Percentiles rank a stretch among this genome's conserved stretches.
These are phyloP conservation scores for Urocynchramus pylzowi DNA, from an alignment of 2,113 vertebrate species.

Conservation along the genomic window DNA sequence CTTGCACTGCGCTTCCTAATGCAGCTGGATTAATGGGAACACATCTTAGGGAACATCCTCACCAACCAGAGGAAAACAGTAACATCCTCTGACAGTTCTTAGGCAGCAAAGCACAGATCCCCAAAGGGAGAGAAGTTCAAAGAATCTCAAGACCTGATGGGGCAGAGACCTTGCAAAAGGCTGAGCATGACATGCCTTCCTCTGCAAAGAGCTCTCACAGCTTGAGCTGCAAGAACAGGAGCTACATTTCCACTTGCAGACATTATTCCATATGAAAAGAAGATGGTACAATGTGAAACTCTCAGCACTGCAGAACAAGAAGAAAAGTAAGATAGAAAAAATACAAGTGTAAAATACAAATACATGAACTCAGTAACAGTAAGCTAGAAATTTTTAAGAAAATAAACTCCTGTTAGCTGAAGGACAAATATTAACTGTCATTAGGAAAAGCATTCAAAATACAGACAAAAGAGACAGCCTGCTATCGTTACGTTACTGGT, in stretches of 20 bases:
- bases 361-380: background rate
- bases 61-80: background rate
- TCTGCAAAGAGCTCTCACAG: conserved; percentile 15
- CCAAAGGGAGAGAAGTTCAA: conserved; percentile 21
- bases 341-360: background rate
- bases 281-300: background rate
- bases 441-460: background rate
- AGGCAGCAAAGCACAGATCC: conserved; percentile 5
- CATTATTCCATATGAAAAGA: conserved; percentile 4
- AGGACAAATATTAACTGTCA: background rate
- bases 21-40: background rate
- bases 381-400: background rate
- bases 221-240: conserved; percentile 2
- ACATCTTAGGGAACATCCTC: conserved; percentile 15
- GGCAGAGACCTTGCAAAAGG: background rate
- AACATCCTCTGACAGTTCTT: conserved; percentile 21
- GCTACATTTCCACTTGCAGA: background rate
- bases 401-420: background rate
- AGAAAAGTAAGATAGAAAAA: background rate
- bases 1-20: background rate
- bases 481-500: background rate
- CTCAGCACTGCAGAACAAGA: background rate
- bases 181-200: background rate
- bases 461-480: background rate
- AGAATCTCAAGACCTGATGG: background rate